phyloP scores from a whole-genome alignment of 2,113 vertebrate species.

The Haplochromis burtoni region DNA sequence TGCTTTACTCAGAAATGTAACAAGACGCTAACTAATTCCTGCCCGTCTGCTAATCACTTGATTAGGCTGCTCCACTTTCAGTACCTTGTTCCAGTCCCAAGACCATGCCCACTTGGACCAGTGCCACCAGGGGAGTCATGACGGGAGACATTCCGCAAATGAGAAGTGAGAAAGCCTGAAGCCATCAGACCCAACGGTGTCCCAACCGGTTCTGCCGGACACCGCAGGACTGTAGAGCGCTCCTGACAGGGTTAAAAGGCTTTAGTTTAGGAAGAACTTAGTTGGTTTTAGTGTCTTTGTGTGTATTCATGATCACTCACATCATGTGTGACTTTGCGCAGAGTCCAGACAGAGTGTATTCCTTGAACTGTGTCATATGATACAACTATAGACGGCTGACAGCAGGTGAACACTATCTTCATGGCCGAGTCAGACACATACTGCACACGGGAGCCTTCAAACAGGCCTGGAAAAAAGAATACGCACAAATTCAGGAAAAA shows the following conservation, averaged over 20 bases:
- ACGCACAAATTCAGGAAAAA: not conserved
- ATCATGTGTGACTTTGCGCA: conserved; percentile 86
- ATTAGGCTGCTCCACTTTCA: not conserved
- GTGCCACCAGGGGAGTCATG: conserved; percentile 77
- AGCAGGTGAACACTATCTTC: conserved; percentile 84
- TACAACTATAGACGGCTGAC: conserved; percentile 86
- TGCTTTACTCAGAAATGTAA: not conserved
- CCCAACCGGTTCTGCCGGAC: conserved; percentile 70
- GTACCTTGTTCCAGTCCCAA: conserved; percentile 35
- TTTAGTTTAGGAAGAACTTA: not conserved
- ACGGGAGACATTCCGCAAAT: conserved; percentile 83
- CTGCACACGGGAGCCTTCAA: conserved; percentile 79
- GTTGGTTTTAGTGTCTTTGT: not conserved
- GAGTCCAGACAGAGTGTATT: conserved; percentile 84
- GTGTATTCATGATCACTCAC: conserved; percentile 54
- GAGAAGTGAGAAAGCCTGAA: conserved; percentile 78
- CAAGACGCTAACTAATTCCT: not conserved
- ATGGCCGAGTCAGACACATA: conserved; percentile 83
- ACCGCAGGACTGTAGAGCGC: conserved; percentile 80
- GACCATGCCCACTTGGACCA: not conserved
- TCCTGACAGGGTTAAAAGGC: conserved; percentile 69
- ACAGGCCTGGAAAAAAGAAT: conserved; percentile 66
- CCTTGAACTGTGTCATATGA: conserved; percentile 86
- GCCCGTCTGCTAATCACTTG: not conserved
- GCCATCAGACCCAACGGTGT: conserved; percentile 71